phyloP scores from a whole-genome alignment of 2,888 invertebrate genomes.

The Plagiodera versicolora region DNA sequence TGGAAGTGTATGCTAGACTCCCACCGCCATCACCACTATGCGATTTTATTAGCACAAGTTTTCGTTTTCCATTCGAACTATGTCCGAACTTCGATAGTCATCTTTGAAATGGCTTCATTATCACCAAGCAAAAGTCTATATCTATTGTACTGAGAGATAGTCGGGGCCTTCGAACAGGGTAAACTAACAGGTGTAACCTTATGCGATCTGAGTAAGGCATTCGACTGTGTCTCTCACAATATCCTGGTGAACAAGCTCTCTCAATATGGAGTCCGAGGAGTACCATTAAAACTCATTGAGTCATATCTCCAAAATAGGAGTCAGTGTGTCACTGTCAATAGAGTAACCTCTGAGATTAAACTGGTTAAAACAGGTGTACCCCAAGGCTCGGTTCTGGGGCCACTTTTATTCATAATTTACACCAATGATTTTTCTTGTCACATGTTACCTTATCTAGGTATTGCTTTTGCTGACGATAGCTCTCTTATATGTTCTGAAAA shows the following conservation, averaged over 20 bases:
- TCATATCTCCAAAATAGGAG: slow-evolving; percentile 2
- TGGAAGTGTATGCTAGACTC: background rate
- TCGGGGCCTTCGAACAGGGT: slow-evolving; percentile 8
- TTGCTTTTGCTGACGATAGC: slow-evolving; percentile 3
- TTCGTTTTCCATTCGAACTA: background rate
- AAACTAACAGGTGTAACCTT: slow-evolving; percentile 7
- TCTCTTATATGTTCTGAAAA: slow-evolving; percentile 7
- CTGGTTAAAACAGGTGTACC: slow-evolving; percentile 1
- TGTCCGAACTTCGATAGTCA: slow-evolving; percentile 25
- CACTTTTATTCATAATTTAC: no score
- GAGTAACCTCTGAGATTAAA: no score
- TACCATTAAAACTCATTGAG: slow-evolving; percentile 8
- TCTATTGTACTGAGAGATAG: no score
- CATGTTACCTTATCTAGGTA: no score
- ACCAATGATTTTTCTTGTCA: no score
- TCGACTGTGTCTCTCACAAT: slow-evolving; percentile 3
- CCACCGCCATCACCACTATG: no score
- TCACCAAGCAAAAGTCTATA: slow-evolving; percentile 1
- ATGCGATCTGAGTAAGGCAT: slow-evolving; percentile 4
- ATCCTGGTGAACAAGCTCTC: background rate
- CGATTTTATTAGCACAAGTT: background rate
- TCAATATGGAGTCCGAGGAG: slow-evolving; percentile 5
- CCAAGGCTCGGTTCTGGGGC: no score
- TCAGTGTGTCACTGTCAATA: background rate
- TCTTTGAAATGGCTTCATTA: slow-evolving; percentile 10